Evolutionary conservation across 2,888 invertebrate species (phyloP).

Genomic region (Andrena bicolor): DNA sequence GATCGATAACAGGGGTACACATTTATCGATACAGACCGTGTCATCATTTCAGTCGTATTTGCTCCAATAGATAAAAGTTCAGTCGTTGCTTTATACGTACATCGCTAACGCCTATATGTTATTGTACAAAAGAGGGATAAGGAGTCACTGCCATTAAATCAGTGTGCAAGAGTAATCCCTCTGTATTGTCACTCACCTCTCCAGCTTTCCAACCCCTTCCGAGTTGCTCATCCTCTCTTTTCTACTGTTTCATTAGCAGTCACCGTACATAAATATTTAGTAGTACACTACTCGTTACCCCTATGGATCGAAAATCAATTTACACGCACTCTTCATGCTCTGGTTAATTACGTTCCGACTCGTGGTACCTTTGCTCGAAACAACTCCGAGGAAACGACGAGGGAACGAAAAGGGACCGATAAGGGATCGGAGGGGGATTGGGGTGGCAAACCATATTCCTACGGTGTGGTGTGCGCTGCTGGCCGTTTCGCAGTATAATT

Average conservation of each 20-base stretch:
- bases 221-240: background rate
- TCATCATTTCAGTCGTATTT: background rate
- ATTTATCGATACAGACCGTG: conserved; percentile 9
- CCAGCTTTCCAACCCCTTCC: conserved; percentile 20
- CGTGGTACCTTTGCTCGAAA: conserved; percentile 14
- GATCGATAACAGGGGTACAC: conserved; percentile 1
- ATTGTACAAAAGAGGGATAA: conserved; percentile 1
- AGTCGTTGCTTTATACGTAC: background rate
- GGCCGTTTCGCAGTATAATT: conserved; percentile 16
- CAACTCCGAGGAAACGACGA: conserved; percentile 25
- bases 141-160: conserved; percentile 10
- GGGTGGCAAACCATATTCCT: conserved; percentile 23
- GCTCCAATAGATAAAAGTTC: background rate
- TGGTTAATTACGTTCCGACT: conserved; percentile 29
- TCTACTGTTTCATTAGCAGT: conserved; percentile 41
- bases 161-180: conserved; percentile 55
- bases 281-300: conserved; percentile 54
- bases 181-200: conserved; percentile 71
- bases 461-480: conserved; percentile 30
- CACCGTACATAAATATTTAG: conserved; percentile 41
- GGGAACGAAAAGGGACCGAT: background rate
- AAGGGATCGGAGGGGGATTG: too few species aligned
- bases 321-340: conserved; percentile 54
- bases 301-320: conserved; percentile 49
- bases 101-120: conserved; percentile 17